A percentile compares a stretch with the other conserved stretches of the same genome.
Conservation (phyloP, 2,113 vertebrate species). For the Coturnix japonica region DNA sequence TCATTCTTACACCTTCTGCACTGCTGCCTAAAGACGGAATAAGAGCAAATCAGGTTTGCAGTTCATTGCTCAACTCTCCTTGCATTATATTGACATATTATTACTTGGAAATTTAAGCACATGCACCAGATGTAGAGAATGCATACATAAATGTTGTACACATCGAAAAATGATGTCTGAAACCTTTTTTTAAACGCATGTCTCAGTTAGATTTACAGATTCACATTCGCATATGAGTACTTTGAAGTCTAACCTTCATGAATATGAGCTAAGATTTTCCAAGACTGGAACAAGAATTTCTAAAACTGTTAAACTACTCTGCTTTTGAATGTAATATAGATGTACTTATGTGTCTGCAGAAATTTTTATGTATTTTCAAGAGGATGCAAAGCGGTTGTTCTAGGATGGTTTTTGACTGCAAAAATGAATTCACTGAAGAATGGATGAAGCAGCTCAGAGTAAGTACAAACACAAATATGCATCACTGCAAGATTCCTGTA, state of each 20-base stretch:
- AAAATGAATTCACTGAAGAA: neutral
- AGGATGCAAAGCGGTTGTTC: neutral
- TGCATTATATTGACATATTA: neutral
- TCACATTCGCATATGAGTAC: neutral
- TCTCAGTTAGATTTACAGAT: conserved; percentile 35
- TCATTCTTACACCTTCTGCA: neutral
- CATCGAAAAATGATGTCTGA: neutral
- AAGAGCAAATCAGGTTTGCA: neutral
- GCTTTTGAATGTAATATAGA: neutral
- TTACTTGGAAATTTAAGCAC: neutral
- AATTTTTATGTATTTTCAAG: neutral
- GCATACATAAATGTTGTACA: neutral
- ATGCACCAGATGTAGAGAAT: accelerated
- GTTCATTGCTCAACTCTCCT: neutral
- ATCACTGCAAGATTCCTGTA: neutral
- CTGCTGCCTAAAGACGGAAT: neutral
- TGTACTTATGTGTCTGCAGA: neutral
- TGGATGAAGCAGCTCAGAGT: neutral
- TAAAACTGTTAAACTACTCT: conserved; percentile 22
- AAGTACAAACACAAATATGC: neutral
- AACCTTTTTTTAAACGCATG: neutral
- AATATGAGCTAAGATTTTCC: neutral
- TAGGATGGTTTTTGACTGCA: neutral
- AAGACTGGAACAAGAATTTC: conserved; percentile 24
- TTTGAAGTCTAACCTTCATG: conserved; percentile 45